A percentile compares a stretch with the other conserved stretches of the same genome.
Conservation (phyloP, 2,888 invertebrate genomes). For the Eumacrocentrus americanus region DNA sequence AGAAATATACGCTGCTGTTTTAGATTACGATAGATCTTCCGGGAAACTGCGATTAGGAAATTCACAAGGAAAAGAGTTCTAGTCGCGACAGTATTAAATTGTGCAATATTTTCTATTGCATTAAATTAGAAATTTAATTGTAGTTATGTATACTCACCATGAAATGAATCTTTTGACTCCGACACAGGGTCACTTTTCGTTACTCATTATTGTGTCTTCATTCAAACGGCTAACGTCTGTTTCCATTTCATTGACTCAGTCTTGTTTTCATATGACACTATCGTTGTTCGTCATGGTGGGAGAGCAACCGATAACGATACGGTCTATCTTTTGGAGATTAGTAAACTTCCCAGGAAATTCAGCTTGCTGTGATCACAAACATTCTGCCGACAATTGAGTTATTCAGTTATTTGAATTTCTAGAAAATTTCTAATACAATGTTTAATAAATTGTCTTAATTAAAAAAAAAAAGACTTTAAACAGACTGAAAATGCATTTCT, state of each 20-base stretch:
- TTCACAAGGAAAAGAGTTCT: too few relatives aligned
- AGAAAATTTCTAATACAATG: too few relatives aligned
- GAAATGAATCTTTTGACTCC: background rate
- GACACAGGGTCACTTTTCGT: background rate
- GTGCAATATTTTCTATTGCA: too few relatives aligned
- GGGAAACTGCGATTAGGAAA: conserved; percentile 11
- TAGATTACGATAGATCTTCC: conserved; percentile 4
- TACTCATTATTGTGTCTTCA: background rate
- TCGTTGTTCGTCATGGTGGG: conserved; percentile 1
- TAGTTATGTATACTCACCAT: background rate
- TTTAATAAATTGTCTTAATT: too few relatives aligned
- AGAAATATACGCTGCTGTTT: background rate
- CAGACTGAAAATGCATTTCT: background rate
- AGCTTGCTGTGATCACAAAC: too few relatives aligned
- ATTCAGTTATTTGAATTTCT: too few relatives aligned
- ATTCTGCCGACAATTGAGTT: too few relatives aligned
- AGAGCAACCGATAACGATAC: background rate
- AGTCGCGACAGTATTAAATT: too few relatives aligned
- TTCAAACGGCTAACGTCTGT: background rate
- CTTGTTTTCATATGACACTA: background rate
- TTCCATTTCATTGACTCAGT: background rate
- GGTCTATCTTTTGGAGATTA: too few relatives aligned
- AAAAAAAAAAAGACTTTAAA: too few relatives aligned
- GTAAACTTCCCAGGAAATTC: background rate
- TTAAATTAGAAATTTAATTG: background rate